Evolutionary conservation across 2,113 vertebrate genomes (phyloP), one percentile per base, ranked within the genome.

Genomic region (Sturnira hondurensis): DNA sequence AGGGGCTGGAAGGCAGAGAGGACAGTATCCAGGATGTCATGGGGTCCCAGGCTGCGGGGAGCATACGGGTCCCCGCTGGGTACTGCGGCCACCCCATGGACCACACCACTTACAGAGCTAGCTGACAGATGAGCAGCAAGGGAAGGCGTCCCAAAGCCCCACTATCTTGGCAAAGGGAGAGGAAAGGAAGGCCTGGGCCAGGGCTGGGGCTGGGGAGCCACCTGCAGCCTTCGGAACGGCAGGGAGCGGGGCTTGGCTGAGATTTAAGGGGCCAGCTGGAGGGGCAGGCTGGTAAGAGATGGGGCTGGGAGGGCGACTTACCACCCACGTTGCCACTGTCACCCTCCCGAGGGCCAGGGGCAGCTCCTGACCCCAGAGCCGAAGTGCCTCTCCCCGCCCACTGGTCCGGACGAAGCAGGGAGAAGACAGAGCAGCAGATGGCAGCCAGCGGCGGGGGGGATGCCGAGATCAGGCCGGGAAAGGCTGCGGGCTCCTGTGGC

Each of bases 51-150:
- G 31, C 31, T 13, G 3, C 19, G 36, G 28, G 0, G 2, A 3
- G 80, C 4, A 24, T 38, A 41, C 28, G 12, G 74, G 52, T 14
- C 26, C 6, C 76, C 5, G 1, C 5, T n/a, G 11, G 38, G 86
- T 6, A 5, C 85, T 1, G 20, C 58, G 7, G 86, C 17, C 78
- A 19, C 31, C 14, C 33, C 33, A 15, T 24, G 47, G n/a, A 1
- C 41, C 33, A 33, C 6, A 6, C 50, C 38, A 38, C 4, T 7
- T 0, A 16, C 54, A 17, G 56, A 70, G 17, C 43, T 14, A 2
- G 24, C 19, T 5, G 38, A 36, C 2, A 8, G 31, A 7, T 4
- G 14, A 8, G 54, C 3, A 5, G 0, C 0, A 33, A 1, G 15
- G 80, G 17, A 28, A 7, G 77, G 14, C 0, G 1, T 7, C 78